Evolutionary conservation across 2,113 vertebrate genomes (phyloP).

Genomic region (Callorhinus ursinus): DNA sequence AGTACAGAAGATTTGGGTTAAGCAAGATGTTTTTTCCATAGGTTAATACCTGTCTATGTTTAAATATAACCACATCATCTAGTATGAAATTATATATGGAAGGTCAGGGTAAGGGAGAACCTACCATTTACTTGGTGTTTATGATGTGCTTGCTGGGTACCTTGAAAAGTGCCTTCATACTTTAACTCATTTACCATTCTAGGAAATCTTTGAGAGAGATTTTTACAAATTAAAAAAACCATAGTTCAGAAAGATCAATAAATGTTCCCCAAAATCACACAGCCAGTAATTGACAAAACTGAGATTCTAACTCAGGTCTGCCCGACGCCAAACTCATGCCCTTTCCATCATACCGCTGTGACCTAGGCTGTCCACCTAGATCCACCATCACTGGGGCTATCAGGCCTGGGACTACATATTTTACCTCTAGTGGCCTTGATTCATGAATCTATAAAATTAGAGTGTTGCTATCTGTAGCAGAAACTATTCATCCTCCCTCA

Average conservation of each 20-base stretch:
- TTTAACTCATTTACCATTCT: neutral
- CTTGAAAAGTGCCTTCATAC: neutral
- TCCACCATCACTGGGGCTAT: neutral
- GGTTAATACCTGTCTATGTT: neutral
- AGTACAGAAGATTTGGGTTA: neutral
- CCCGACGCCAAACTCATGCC: neutral
- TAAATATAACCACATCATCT: neutral
- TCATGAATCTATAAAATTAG: neutral
- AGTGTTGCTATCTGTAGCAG: neutral
- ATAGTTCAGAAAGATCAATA: neutral
- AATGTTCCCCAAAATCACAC: neutral
- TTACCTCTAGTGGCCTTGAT: neutral
- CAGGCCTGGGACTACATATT: neutral
- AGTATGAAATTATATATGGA: neutral
- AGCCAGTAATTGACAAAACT: neutral
- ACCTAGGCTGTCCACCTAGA: neutral
- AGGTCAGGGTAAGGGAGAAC: neutral
- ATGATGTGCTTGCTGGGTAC: neutral
- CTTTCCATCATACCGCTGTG: neutral
- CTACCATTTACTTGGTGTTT: neutral
- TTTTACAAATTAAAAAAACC: neutral
- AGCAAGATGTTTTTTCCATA: neutral
- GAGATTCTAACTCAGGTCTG: neutral
- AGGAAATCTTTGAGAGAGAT: constrained; percentile 7
- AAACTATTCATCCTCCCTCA: neutral